phyloP scores from a whole-genome alignment of 2,888 invertebrate species.

The Iselma pallidipennis region DNA sequence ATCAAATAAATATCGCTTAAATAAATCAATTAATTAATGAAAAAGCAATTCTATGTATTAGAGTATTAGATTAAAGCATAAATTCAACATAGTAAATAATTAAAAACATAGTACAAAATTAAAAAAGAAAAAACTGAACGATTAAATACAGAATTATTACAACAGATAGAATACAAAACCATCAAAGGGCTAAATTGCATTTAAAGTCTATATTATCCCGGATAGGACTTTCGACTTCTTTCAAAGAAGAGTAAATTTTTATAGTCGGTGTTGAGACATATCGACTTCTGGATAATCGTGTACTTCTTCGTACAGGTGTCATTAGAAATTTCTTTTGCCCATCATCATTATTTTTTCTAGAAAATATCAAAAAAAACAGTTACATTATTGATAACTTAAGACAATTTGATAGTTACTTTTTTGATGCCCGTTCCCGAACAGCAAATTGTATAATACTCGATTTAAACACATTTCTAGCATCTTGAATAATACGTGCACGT shows the following conservation, averaged over 20 bases:
- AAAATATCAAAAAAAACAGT: constrained; percentile 1
- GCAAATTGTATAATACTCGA: constrained; percentile 64
- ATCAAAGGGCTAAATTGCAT: constrained; percentile 30
- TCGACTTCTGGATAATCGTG: constrained; percentile 45
- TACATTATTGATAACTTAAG: background rate
- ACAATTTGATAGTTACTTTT: constrained; percentile 32
- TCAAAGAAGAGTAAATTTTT: constrained; percentile 37
- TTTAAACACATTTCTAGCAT: constrained; percentile 63
- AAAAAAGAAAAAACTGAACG: too few relatives aligned
- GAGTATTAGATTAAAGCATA: too few relatives aligned
- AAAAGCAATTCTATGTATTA: too few relatives aligned
- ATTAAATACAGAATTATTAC: too few relatives aligned
- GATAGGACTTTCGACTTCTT: constrained; percentile 32
- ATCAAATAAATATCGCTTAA: too few relatives aligned
- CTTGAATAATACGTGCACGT: constrained; percentile 48
- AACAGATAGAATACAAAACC: too few relatives aligned
- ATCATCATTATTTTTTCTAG: constrained; percentile 8
- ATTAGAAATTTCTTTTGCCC: constrained; percentile 48
- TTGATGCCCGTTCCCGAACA: constrained; percentile 53
- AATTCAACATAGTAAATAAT: too few relatives aligned
- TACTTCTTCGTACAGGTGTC: constrained; percentile 60
- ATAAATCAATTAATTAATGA: too few relatives aligned
- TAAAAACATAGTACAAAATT: too few relatives aligned
- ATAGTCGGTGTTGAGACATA: constrained; percentile 41
- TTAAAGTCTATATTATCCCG: constrained; percentile 31